Conservation (phyloP, 2,113 vertebrate genomes). For the Vidua macroura region DNA sequence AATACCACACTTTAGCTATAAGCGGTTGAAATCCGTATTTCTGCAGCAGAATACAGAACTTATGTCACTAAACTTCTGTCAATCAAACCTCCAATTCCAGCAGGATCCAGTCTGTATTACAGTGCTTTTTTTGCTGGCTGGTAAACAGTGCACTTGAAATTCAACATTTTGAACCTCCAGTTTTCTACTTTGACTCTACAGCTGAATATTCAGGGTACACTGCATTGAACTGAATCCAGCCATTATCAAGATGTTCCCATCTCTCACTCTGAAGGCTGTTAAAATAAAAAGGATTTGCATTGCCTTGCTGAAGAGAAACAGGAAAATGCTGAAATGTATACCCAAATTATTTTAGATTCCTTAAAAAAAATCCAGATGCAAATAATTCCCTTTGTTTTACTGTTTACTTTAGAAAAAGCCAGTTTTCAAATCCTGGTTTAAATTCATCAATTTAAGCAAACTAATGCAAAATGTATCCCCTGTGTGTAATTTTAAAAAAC, state of each 20-base stretch:
- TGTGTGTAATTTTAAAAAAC: neutral
- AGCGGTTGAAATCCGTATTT: neutral
- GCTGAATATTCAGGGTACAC: neutral
- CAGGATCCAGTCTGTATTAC: neutral
- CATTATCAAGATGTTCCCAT: neutral
- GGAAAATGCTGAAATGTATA: neutral
- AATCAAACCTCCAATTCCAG: conserved; percentile 33
- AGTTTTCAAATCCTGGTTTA: neutral
- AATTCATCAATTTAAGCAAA: neutral
- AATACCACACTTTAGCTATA: neutral
- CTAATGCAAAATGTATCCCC: neutral
- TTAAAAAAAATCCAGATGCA: neutral
- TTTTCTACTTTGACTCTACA: neutral
- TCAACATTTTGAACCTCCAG: neutral
- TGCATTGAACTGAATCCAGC: neutral
- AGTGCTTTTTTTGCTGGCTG: neutral
- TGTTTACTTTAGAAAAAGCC: neutral
- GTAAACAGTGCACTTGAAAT: neutral
- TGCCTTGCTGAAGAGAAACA: neutral
- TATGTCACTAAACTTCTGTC: neutral
- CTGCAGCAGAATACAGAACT: conserved; percentile 6
- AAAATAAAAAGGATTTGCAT: neutral
- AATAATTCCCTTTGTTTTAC: neutral
- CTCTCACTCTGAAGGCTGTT: neutral
- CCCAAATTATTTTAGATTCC: neutral